phyloP scores from a whole-genome alignment of 2,113 vertebrate species.

The Theropithecus gelada region DNA sequence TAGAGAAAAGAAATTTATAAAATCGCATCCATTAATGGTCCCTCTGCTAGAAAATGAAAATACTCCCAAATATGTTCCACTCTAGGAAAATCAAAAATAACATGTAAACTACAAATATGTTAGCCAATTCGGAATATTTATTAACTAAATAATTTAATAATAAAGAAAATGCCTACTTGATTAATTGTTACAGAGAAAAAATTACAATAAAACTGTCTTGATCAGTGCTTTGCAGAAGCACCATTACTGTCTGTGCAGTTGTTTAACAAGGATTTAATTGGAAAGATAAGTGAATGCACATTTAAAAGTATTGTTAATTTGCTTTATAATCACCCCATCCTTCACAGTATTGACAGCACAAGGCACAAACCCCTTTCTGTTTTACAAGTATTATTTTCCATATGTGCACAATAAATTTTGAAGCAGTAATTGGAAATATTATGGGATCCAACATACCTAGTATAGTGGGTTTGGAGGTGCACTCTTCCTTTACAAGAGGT shows the following conservation, averaged over 20 bases:
- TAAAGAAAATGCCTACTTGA: conserved; percentile 91
- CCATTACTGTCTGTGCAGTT: conserved; percentile 93
- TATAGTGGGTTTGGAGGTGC: conserved; percentile 81
- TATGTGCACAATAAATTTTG: conserved; percentile 90
- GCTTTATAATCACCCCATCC: conserved; percentile 93
- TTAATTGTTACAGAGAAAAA: conserved; percentile 92
- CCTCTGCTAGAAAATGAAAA: conserved; percentile 59
- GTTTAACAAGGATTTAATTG: conserved; percentile 96
- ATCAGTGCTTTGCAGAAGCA: conserved; percentile 91
- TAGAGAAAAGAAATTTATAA: conserved; percentile 63
- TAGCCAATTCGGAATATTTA: conserved; percentile 87
- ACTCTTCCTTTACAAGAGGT: conserved; percentile 79
- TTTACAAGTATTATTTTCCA: conserved; percentile 93
- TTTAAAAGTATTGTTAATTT: conserved; percentile 95
- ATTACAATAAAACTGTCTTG: conserved; percentile 93
- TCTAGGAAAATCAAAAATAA: conserved; percentile 80
- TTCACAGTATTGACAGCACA: conserved; percentile 93
- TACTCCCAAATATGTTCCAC: conserved; percentile 46
- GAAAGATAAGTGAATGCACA: conserved; percentile 95
- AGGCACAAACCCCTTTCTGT: conserved; percentile 90
- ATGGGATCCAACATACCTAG: conserved; percentile 86
- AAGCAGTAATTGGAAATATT: conserved; percentile 91
- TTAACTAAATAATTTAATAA: conserved; percentile 93
- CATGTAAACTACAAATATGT: conserved; percentile 81
- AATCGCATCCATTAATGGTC: conserved; percentile 59